phyloP scores from a whole-genome alignment of 2,113 vertebrate species.

The Corythaixoides concolor region DNA sequence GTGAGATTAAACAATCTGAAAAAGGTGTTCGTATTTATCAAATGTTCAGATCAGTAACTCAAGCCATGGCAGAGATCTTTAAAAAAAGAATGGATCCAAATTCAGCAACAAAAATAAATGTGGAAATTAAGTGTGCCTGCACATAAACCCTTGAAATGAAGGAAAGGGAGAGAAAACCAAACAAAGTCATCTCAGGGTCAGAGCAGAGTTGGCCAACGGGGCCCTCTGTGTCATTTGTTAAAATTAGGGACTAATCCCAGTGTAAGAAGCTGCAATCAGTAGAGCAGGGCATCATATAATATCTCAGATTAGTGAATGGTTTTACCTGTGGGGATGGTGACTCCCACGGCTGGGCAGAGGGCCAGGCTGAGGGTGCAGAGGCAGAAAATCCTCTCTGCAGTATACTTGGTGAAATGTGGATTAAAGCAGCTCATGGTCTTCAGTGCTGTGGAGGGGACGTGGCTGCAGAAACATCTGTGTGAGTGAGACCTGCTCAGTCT shows the following conservation, averaged over 20 bases:
- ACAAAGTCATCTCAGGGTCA: background rate
- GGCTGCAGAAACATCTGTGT: background rate
- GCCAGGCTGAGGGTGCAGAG: background rate
- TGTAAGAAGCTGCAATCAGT: background rate
- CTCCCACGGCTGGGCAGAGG: background rate
- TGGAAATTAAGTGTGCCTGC: background rate
- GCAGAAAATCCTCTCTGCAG: background rate
- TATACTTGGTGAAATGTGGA: background rate
- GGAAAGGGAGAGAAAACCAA: background rate
- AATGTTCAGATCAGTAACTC: constrained; percentile 15
- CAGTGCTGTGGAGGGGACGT: accelerated
- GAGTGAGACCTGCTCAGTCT: background rate
- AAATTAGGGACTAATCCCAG: background rate
- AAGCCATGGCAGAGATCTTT: background rate
- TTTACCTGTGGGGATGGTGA: background rate
- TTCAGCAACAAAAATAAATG: background rate
- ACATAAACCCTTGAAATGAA: background rate
- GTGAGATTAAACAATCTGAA: background rate
- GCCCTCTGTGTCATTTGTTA: background rate
- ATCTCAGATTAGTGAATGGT: background rate
- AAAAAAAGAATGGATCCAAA: background rate
- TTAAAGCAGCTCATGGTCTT: background rate
- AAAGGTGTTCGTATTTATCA: background rate
- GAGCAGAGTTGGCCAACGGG: background rate
- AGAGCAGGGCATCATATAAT: background rate